Conservation (phyloP, 1,140 invertebrate genomes). For the Zophobas atratus region DNA sequence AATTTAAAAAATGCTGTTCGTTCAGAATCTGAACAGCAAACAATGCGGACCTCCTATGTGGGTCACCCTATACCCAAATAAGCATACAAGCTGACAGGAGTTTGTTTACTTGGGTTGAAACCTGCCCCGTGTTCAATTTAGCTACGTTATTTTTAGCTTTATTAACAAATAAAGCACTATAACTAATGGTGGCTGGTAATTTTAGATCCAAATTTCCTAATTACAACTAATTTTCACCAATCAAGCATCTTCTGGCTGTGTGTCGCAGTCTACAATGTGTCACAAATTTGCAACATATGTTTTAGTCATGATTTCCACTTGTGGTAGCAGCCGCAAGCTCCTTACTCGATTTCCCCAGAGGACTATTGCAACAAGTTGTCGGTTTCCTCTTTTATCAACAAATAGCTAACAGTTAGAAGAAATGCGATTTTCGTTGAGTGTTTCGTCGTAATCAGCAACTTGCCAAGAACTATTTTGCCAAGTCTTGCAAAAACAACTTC, state of each 20-base stretch:
- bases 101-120: too few species aligned
- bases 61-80: too few species aligned
- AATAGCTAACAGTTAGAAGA: background rate
- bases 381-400: background rate
- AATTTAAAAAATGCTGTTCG: too few species aligned
- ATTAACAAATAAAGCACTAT: too few species aligned
- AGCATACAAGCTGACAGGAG: too few species aligned
- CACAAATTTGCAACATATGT: background rate
- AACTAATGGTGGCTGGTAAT: too few species aligned
- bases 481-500: background rate
- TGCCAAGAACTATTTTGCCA: background rate
- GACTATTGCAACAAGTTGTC: conserved; percentile 10
- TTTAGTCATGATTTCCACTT: too few species aligned
- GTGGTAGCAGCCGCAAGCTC: background rate
- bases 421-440: background rate
- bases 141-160: too few species aligned
- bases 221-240: background rate
- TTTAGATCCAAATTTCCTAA: background rate
- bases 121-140: too few species aligned
- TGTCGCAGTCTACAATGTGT: background rate
- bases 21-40: too few species aligned
- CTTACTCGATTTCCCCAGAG: conserved; percentile 11
- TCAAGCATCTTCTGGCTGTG: too few species aligned
- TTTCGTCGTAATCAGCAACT: background rate
- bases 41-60: too few species aligned